phyloP scores from a whole-genome alignment of 2,888 invertebrate species.

The Maniola hyperantus region DNA sequence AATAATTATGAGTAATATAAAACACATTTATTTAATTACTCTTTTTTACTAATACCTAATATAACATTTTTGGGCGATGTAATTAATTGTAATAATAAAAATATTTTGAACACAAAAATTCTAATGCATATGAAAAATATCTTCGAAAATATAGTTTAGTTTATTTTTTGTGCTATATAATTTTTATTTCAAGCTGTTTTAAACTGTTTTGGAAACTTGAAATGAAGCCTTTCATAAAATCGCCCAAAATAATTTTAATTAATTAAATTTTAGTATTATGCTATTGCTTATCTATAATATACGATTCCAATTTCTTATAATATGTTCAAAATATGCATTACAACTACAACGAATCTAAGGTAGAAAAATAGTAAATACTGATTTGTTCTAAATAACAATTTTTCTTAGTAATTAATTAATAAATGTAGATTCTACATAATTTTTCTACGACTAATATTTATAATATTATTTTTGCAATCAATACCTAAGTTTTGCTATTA shows the following conservation, averaged over 20 bases:
- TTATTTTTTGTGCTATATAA: neutral
- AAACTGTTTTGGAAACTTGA: neutral
- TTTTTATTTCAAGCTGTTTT: neutral
- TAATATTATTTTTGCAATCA: neutral
- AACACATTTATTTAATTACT: neutral
- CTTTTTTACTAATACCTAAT: neutral
- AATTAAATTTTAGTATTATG: neutral
- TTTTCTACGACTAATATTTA: neutral
- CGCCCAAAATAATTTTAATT: constrained; percentile 8
- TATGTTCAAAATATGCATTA: neutral
- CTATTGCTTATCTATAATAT: neutral
- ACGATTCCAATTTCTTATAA: neutral
- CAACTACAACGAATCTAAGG: constrained; percentile 1
- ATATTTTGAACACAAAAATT: neutral
- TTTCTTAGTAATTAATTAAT: neutral
- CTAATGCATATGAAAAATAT: neutral
- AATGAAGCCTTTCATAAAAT: neutral
- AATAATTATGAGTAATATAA: neutral
- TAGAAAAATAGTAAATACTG: neutral
- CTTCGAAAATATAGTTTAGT: neutral
- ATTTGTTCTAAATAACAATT: neutral
- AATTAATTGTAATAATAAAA: neutral
- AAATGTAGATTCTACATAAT: neutral
- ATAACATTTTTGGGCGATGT: neutral
- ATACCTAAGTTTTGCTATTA: neutral